Percentiles rank a stretch among this genome's conserved stretches.
These are phyloP conservation scores for Dione juno DNA, from an alignment of 2,888 invertebrate species.

Conservation along the genomic window DNA sequence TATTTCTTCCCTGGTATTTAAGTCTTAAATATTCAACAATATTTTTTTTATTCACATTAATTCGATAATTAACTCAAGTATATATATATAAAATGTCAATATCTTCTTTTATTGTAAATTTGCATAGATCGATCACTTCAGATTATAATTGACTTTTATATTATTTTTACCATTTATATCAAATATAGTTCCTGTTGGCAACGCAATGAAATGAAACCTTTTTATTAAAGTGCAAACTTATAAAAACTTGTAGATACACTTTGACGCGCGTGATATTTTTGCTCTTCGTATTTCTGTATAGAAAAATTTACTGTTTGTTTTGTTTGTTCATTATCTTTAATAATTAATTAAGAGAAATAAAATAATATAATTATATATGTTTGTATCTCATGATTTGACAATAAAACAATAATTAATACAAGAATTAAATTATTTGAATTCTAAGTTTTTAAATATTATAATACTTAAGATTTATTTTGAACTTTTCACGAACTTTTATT, in stretches of 20 bases:
- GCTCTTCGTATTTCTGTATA: not conserved
- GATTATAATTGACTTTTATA: too few species aligned
- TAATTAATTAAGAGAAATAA: too few species aligned
- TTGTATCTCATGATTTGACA: not conserved
- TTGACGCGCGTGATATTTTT: not conserved
- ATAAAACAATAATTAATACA: not conserved
- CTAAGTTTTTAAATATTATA: not conserved
- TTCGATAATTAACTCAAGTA: too few species aligned
- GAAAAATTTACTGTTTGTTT: not conserved
- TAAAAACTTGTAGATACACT: not conserved
- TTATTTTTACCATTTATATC: not conserved
- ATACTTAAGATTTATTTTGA: not conserved
- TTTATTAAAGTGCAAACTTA: constrained; percentile 2
- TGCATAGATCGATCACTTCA: not conserved
- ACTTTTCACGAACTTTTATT: not conserved
- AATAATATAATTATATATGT: not conserved
- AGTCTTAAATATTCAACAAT: not conserved
- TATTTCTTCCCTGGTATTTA: not conserved
- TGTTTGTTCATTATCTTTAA: not conserved
- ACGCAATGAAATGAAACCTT: not conserved
- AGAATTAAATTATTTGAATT: not conserved
- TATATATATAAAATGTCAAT: too few species aligned
- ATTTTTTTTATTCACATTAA: too few species aligned
- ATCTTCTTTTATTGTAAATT: too few species aligned
- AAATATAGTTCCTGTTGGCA: constrained; percentile 10